These are phyloP conservation scores for Phalangium opilio DNA, from an alignment of 2,888 invertebrate genomes.

Conservation along the genomic window DNA sequence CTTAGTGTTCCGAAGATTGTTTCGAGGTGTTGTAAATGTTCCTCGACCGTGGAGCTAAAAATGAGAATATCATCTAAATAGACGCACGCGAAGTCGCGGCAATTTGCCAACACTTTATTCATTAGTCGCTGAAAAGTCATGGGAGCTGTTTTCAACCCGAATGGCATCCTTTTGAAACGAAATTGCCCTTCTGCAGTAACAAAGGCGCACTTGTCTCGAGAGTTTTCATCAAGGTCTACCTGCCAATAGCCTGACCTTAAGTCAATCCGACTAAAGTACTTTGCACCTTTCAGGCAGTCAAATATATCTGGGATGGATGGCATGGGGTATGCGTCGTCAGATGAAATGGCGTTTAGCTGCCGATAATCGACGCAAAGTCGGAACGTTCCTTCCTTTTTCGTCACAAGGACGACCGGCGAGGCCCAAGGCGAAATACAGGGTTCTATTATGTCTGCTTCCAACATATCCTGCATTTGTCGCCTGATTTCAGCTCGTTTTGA, in stretches of 20 bases:
- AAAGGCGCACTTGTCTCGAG: not conserved
- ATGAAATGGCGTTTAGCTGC: too few relatives aligned
- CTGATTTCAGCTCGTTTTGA: too few relatives aligned
- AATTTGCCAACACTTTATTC: not conserved
- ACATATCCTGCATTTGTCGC: too few relatives aligned
- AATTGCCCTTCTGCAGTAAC: not conserved
- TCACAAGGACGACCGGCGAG: too few relatives aligned
- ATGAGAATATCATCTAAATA: slow-evolving; percentile 7
- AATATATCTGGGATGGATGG: too few relatives aligned
- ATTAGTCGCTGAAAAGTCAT: not conserved
- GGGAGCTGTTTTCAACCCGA: not conserved
- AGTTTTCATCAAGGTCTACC: not conserved
- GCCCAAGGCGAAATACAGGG: too few relatives aligned
- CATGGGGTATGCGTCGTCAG: too few relatives aligned
- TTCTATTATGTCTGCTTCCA: too few relatives aligned
- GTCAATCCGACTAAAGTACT: slow-evolving; percentile 1
- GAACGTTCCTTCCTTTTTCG: too few relatives aligned
- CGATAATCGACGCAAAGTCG: too few relatives aligned
- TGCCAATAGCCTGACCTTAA: slow-evolving; percentile 1
- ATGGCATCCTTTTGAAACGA: not conserved
- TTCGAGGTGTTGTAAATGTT: not conserved
- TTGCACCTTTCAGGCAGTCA: slow-evolving; percentile 1
- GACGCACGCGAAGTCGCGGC: not conserved
- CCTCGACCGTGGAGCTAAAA: not conserved
- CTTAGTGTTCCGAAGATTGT: not conserved